Evolutionary conservation across 2,797 vertebrate genomes (phyloP).

Genomic region (Myioborus miniatus): DNA sequence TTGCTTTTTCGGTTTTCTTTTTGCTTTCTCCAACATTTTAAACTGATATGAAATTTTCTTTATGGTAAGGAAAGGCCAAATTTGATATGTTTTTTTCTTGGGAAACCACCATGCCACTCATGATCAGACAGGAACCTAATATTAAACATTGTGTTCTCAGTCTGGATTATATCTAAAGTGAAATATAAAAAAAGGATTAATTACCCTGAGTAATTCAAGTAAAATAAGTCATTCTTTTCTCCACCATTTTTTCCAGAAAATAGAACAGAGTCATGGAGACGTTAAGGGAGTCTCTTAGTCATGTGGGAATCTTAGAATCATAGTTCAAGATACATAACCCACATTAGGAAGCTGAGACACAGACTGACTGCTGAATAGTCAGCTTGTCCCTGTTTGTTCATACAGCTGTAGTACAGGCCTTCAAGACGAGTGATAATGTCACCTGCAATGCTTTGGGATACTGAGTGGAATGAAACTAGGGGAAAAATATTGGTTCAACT

Average conservation of each 20-base stretch:
- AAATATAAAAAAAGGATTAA: background rate
- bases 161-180: background rate
- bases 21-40: accelerated
- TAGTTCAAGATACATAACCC: background rate
- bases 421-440: background rate
- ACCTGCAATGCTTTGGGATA: background rate
- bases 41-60: background rate
- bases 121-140: background rate
- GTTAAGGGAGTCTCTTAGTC: background rate
- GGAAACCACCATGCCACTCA: background rate
- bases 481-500: background rate
- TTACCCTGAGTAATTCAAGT: background rate
- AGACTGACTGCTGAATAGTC: background rate
- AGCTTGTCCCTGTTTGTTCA: background rate
- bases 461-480: background rate
- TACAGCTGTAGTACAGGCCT: background rate
- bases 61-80: background rate
- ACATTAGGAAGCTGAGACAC: background rate
- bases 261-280: background rate
- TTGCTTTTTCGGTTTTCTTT: no score
- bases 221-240: background rate
- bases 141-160: background rate
- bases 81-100: background rate
- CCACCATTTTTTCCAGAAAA: background rate
- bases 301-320: background rate